Percentiles rank a stretch among this genome's conserved stretches.
These are phyloP conservation scores for Lagria hirta DNA, from an alignment of 2,888 invertebrate species.

Conservation along the genomic window DNA sequence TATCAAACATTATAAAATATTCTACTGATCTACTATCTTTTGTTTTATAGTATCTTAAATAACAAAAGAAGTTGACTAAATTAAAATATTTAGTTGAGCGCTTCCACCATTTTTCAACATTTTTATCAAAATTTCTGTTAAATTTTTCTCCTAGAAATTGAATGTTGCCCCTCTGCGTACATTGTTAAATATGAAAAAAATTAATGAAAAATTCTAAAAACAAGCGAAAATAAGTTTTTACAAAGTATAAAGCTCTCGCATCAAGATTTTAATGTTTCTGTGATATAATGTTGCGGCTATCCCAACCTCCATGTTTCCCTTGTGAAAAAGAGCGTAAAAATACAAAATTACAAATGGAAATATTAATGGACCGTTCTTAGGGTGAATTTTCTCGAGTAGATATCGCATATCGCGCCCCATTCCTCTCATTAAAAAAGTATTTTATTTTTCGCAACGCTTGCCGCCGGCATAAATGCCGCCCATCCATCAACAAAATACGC, in stretches of 20 bases:
- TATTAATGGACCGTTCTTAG: slow-evolving; percentile 39
- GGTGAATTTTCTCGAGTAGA: slow-evolving; percentile 10
- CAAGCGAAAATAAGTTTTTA: slow-evolving; percentile 12
- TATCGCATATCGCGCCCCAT: slow-evolving; percentile 9
- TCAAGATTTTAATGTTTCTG: slow-evolving; percentile 37
- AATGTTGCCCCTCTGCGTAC: too few species aligned
- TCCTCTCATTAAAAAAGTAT: neutral
- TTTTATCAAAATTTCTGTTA: too few species aligned
- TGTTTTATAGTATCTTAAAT: too few species aligned
- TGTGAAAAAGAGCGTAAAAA: slow-evolving; percentile 35
- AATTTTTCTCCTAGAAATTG: too few species aligned
- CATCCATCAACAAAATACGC: slow-evolving; percentile 17
- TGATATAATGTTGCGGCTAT: slow-evolving; percentile 44
- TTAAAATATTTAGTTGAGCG: too few species aligned
- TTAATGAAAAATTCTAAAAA: too few species aligned
- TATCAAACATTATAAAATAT: too few species aligned
- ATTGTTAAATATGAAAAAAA: too few species aligned
- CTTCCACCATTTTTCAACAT: too few species aligned
- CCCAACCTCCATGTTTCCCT: slow-evolving; percentile 39
- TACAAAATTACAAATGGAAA: slow-evolving; percentile 44
- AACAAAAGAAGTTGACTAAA: too few species aligned
- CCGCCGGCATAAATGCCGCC: neutral
- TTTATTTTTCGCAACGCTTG: slow-evolving; percentile 1
- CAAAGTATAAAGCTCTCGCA: slow-evolving; percentile 10
- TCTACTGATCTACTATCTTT: too few species aligned